Evolutionary conservation across 2,797 vertebrate species (phyloP), one percentile per base, ranked within the genome.

Genomic region (Ctenochaetus hawaiiensis): DNA sequence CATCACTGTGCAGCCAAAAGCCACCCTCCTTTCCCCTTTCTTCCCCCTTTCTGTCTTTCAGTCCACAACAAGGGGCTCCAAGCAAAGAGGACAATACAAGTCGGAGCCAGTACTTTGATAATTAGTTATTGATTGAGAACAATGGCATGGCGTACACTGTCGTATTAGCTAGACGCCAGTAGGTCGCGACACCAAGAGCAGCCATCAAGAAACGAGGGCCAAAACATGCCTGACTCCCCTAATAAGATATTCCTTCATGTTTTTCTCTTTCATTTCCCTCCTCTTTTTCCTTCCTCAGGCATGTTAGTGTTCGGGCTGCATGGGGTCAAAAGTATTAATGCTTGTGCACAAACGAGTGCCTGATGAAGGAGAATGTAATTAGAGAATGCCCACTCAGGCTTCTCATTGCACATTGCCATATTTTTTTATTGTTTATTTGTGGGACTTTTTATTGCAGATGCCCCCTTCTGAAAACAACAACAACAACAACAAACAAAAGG

Each of bases 81-180:
- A 96, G 95, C 95, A 95, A 95, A 96, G 96, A 92, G 95, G 93
- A 95, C 93, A 95, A 93, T 92, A 90, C 70, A 79, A 88, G 94
- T 89, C 81, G 69, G 87, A 94, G 94, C 93, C 92, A 93, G 96
- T 95, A 96, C 96, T 97, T 97, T 97, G 95, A 97, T 97, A 97
- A 99, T 99, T 98, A 98, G 96, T 97, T 98, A 99, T 98, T 98
- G 98, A 99, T 99, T 97, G 96, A 93, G 93, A 96, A 96, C 96
- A 96, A 97, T 95, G 95, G 90, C 67, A 91, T 70, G 81, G 96
- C 80, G 85, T 95, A 96, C 94, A 94, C 94, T 95, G 92, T 86
- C 90, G 94, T 96, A 97, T 97, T 97, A 97, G 94, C 93, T 93
- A 94, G 96, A 96, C 95, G 93, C 96, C 96, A 96, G 95, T 91